A percentile compares a stretch with the other conserved stretches of the same genome.
These are phyloP conservation scores for Gavialis gangeticus DNA, from an alignment of 2,113 vertebrate species.

Conservation along the genomic window DNA sequence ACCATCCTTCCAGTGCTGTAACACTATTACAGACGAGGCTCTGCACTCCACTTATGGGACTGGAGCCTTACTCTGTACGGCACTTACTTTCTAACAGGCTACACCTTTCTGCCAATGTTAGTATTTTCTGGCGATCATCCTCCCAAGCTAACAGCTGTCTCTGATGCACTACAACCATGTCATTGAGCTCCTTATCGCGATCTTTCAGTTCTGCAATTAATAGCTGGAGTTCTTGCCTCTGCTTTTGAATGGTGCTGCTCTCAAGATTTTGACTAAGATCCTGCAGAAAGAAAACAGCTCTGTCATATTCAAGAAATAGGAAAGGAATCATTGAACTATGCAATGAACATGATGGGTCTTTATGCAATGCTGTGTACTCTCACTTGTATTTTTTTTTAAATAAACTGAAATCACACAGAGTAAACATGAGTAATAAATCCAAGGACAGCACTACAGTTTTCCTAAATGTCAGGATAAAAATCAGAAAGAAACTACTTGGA, in stretches of 20 bases:
- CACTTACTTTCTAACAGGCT: slow-evolving; percentile 78
- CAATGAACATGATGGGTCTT: not conserved
- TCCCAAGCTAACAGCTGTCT: slow-evolving; percentile 84
- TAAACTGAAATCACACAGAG: not conserved
- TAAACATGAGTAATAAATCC: not conserved
- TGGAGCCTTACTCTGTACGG: not conserved
- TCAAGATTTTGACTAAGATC: slow-evolving; percentile 58
- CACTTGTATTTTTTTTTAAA: not conserved
- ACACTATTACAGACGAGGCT: rapidly evolving
- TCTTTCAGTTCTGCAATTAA: slow-evolving; percentile 84
- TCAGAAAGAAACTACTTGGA: not conserved
- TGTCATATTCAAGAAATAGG: not conserved
- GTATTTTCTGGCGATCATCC: slow-evolving; percentile 80
- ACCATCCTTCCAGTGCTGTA: not conserved
- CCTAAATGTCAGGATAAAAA: not conserved
- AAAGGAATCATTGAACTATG: not conserved
- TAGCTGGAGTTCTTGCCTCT: slow-evolving; percentile 84
- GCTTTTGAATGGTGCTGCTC: slow-evolving; percentile 77
- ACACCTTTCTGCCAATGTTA: slow-evolving; percentile 81
- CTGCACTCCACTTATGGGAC: rapidly evolving
- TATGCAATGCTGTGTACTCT: not conserved
- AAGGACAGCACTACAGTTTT: not conserved
- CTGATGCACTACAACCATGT: slow-evolving; percentile 83
- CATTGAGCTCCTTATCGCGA: slow-evolving; percentile 82
- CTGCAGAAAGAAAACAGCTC: slow-evolving; percentile 48